phyloP scores from a whole-genome alignment of 2,113 vertebrate genomes.

The Sialia sialis region DNA sequence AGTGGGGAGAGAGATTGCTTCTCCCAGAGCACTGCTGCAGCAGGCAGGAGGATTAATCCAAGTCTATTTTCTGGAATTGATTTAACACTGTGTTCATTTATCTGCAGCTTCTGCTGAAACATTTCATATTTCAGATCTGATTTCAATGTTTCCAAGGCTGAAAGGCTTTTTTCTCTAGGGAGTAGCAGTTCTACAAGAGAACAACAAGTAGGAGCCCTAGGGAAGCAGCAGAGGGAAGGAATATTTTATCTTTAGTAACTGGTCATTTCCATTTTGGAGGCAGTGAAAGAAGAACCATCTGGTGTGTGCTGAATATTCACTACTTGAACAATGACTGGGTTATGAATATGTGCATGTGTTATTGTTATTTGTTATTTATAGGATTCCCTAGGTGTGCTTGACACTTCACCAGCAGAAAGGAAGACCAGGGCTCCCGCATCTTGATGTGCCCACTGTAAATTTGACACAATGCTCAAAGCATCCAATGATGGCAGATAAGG shows the following conservation, averaged over 20 bases:
- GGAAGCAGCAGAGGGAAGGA: conserved; percentile 31
- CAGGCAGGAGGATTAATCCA: conserved; percentile 22
- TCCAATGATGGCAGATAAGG: rapidly evolving
- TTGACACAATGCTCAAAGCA: background rate
- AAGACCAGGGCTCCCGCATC: background rate
- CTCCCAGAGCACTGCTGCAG: background rate
- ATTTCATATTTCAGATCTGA: conserved; percentile 51
- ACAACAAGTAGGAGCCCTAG: conserved; percentile 48
- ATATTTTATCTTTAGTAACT: conserved; percentile 65
- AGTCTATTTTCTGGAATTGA: conserved; percentile 39
- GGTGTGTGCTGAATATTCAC: conserved; percentile 62
- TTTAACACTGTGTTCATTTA: conserved; percentile 46
- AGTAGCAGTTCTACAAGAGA: conserved; percentile 48
- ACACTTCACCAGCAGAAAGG: background rate
- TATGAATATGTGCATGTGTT: conserved; percentile 31
- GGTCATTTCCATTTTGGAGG: conserved; percentile 67
- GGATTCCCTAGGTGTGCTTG: background rate
- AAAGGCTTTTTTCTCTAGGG: conserved; percentile 33
- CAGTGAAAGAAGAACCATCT: conserved; percentile 51
- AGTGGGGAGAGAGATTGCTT: background rate
- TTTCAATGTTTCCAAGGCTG: conserved; percentile 32
- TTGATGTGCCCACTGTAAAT: background rate
- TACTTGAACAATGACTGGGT: conserved; percentile 9
- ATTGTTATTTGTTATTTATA: conserved; percentile 46
- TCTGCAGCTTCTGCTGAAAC: conserved; percentile 30